phyloP scores from a whole-genome alignment of 2,113 vertebrate species.

The Myiopsitta monachus region DNA sequence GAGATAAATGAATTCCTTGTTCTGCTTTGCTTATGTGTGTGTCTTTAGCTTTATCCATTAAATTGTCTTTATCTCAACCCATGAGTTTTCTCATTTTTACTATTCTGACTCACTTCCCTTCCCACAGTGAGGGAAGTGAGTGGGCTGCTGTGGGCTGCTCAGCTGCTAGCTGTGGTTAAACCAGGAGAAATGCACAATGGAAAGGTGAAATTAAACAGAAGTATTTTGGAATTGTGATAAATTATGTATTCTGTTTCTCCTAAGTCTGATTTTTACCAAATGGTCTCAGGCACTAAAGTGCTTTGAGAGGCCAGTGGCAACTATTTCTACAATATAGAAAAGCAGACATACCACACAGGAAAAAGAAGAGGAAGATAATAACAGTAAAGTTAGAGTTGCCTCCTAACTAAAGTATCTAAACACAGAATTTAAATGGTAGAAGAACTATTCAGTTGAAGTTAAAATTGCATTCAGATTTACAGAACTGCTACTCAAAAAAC shows the following conservation, averaged over 20 bases:
- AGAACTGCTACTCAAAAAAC: not conserved
- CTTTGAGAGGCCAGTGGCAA: not conserved
- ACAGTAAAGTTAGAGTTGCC: rapidly evolving
- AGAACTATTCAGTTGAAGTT: not conserved
- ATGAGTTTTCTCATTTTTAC: not conserved
- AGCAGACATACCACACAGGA: rapidly evolving
- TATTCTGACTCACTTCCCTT: not conserved
- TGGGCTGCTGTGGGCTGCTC: not conserved
- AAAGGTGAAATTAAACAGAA: not conserved
- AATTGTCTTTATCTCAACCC: not conserved
- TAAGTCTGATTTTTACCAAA: not conserved
- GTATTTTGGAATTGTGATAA: not conserved
- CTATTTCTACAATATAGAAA: not conserved
- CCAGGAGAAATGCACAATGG: not conserved
- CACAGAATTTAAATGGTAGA: not conserved
- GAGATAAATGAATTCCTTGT: too few species aligned
- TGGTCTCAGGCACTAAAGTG: not conserved
- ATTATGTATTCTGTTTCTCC: not conserved
- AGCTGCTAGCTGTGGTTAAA: not conserved
- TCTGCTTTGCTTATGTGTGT: not conserved
- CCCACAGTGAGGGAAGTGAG: not conserved
- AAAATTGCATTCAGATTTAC: not conserved
- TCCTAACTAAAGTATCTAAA: not conserved
- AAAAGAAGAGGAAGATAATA: not conserved
- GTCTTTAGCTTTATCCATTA: not conserved